Conservation (phyloP, 2,113 vertebrate genomes). For the Hydropotes inermis region DNA sequence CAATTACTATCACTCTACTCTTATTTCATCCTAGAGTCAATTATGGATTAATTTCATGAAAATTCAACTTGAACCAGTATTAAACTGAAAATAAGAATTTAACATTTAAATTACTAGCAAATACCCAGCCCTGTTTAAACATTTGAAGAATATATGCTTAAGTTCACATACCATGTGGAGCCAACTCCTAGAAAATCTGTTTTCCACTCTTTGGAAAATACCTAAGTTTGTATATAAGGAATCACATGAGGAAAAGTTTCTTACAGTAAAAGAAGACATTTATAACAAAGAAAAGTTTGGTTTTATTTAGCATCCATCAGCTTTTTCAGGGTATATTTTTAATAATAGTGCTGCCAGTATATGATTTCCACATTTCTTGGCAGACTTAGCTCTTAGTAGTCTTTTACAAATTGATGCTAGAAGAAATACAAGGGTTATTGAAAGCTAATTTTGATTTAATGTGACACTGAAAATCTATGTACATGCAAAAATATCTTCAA, state of each 20-base stretch:
- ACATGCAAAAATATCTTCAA: neutral
- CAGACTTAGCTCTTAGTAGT: neutral
- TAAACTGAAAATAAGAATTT: neutral
- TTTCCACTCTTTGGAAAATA: neutral
- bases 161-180: neutral
- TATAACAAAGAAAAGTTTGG: neutral
- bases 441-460: neutral
- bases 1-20: neutral
- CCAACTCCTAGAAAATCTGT: neutral
- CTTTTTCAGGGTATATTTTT: neutral
- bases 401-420: neutral
- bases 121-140: neutral
- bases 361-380: neutral
- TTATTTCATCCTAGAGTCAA: neutral
- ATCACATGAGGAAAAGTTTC: neutral
- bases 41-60: neutral
- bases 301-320: neutral
- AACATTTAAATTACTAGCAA: neutral
- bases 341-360: neutral
- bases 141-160: neutral
- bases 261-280: slow-evolving; percentile 3
- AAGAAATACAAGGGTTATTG: neutral
- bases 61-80: neutral
- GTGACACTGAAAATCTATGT: neutral
- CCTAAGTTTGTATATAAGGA: neutral